Conservation (phyloP, 2,888 invertebrate species). For the Drosophila phalerata region DNA sequence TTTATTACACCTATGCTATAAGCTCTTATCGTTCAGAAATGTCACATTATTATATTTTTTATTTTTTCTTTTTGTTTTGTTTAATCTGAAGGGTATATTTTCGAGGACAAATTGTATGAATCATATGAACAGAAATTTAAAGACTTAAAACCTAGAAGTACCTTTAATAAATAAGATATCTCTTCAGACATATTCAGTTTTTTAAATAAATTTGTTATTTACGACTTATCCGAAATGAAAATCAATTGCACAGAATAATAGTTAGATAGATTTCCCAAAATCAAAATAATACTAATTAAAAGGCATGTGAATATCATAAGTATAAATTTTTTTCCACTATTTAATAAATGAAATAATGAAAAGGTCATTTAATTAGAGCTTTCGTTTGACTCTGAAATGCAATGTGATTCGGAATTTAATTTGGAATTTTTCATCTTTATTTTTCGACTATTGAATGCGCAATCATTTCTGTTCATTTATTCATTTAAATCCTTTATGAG, state of each 20-base stretch:
- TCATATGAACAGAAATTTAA: not conserved
- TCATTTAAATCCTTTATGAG: constrained; percentile 10
- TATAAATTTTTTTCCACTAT: not conserved
- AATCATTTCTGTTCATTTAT: constrained; percentile 15
- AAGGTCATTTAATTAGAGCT: not conserved
- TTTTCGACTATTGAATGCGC: constrained; percentile 14
- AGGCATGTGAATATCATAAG: not conserved
- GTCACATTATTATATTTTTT: constrained; percentile 35
- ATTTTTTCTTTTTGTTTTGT: constrained; percentile 6
- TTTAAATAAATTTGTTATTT: not conserved
- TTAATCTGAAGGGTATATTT: constrained; percentile 32
- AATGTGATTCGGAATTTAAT: constrained; percentile 3
- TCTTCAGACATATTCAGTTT: not conserved
- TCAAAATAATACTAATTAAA: not conserved
- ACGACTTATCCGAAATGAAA: not conserved
- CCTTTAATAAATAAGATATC: constrained; percentile 1
- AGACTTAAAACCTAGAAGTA: not conserved
- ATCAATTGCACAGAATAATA: too few relatives aligned
- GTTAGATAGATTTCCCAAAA: not conserved
- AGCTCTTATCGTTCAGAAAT: constrained; percentile 28
- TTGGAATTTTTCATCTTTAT: constrained; percentile 9
- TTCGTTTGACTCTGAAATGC: constrained; percentile 5
- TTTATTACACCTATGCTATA: constrained; percentile 18
- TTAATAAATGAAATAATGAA: constrained; percentile 1
- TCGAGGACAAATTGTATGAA: constrained; percentile 23